Conservation (phyloP, 2,113 vertebrate species). For the Anguilla japonica region DNA sequence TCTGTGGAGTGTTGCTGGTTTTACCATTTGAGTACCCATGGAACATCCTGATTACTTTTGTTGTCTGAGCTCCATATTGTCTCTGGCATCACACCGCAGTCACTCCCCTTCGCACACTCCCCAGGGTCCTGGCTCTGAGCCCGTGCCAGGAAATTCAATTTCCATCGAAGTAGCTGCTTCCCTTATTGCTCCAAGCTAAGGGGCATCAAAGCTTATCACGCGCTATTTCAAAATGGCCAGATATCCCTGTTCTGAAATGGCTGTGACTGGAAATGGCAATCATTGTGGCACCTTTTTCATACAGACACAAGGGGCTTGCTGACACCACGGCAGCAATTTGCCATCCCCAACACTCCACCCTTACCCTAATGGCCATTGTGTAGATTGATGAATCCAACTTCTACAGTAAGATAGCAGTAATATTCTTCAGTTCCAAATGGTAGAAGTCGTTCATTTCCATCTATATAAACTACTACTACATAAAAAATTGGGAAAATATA, state of each 20-base stretch:
- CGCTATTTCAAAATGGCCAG: slow-evolving; percentile 39
- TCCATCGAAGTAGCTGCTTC: slow-evolving; percentile 22
- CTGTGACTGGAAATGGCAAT: not conserved
- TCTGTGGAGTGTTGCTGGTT: not conserved
- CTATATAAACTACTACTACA: not conserved
- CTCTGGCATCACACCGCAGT: slow-evolving; percentile 23
- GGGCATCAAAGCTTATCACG: slow-evolving; percentile 30
- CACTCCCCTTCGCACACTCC: not conserved
- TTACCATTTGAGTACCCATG: slow-evolving; percentile 27
- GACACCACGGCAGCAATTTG: not conserved
- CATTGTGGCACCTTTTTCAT: not conserved
- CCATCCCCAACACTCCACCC: not conserved
- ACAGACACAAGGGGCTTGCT: not conserved
- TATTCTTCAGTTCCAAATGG: not conserved
- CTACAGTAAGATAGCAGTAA: not conserved
- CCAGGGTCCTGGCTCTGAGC: slow-evolving; percentile 29
- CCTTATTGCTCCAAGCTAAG: slow-evolving; percentile 24
- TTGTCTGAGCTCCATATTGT: slow-evolving; percentile 23
- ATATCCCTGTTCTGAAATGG: not conserved
- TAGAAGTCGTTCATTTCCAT: not conserved
- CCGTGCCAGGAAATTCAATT: slow-evolving; percentile 42
- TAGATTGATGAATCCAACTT: not conserved
- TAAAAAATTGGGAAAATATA: not conserved
- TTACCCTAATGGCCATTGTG: not conserved
- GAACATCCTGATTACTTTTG: slow-evolving; percentile 32